A percentile compares a stretch with the other conserved stretches of the same genome.
Conservation (phyloP, 2,113 vertebrate genomes). For the Dascyllus trimaculatus region DNA sequence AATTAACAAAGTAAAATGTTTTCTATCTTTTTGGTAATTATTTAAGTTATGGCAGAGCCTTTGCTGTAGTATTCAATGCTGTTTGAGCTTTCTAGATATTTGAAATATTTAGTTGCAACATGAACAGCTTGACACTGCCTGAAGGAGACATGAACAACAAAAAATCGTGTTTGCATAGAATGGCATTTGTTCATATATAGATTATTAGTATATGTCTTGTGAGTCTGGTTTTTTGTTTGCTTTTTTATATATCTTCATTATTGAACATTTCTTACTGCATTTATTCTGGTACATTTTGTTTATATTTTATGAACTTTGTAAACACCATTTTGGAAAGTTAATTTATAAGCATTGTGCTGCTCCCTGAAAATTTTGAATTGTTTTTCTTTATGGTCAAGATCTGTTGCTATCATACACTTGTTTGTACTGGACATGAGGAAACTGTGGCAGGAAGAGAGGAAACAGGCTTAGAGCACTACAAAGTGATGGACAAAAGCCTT, state of each 20-base stretch:
- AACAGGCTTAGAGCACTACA: slow-evolving; percentile 8
- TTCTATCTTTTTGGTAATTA: not conserved
- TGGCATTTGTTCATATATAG: not conserved
- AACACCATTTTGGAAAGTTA: not conserved
- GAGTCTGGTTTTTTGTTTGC: not conserved
- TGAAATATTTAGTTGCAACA: not conserved
- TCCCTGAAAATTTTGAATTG: too few species aligned
- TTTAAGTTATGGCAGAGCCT: not conserved
- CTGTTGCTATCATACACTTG: not conserved
- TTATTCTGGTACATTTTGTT: too few species aligned
- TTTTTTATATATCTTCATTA: not conserved
- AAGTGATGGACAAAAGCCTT: slow-evolving; percentile 22
- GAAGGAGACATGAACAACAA: not conserved
- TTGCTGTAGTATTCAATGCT: not conserved
- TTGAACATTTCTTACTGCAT: not conserved
- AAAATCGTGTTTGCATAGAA: too few species aligned
- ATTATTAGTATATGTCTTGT: not conserved
- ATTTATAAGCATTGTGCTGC: not conserved
- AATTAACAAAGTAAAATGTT: not conserved
- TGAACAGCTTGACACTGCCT: not conserved
- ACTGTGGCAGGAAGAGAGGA: slow-evolving; percentile 10
- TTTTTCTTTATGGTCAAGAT: not conserved
- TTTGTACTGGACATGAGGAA: slow-evolving; percentile 14
- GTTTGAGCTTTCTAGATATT: not conserved
- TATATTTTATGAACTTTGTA: not conserved